phyloP scores from a whole-genome alignment of 1,140 invertebrate genomes.

The Ruditapes philippinarum region DNA sequence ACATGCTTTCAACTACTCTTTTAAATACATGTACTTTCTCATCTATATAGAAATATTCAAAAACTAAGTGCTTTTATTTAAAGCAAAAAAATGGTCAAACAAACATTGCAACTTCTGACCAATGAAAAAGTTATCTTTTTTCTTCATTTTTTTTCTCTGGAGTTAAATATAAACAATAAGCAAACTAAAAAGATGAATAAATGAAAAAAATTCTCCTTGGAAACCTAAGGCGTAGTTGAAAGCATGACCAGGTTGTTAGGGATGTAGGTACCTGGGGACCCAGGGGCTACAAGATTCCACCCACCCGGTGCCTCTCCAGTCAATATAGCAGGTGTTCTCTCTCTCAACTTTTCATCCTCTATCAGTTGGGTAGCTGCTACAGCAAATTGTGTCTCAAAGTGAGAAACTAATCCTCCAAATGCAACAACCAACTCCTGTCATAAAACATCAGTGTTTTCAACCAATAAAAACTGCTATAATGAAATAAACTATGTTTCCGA shows the following conservation, averaged over 20 bases:
- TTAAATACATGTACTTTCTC: too few species aligned
- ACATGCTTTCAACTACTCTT: too few species aligned
- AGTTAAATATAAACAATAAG: too few species aligned
- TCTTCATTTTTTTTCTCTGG: too few species aligned
- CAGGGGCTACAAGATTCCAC: slow-evolving; percentile 82
- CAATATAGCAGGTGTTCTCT: slow-evolving; percentile 73
- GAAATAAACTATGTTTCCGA: too few species aligned
- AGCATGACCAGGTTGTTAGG: not conserved
- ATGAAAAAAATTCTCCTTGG: too few species aligned
- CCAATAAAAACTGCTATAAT: too few species aligned
- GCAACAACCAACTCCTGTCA: slow-evolving; percentile 92
- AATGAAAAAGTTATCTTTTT: not conserved
- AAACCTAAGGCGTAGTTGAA: too few species aligned
- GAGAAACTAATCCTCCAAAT: slow-evolving; percentile 95
- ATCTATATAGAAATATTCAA: too few species aligned
- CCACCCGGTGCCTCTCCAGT: slow-evolving; percentile 81
- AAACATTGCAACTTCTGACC: not conserved
- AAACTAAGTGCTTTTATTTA: too few species aligned
- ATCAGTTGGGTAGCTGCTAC: slow-evolving; percentile 90
- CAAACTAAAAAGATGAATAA: too few species aligned
- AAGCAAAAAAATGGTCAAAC: too few species aligned
- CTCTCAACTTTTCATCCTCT: slow-evolving; percentile 89
- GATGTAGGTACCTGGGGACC: slow-evolving; percentile 52
- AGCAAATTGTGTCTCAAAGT: slow-evolving; percentile 96
- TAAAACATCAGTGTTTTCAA: not conserved